A percentile compares a stretch with the other conserved stretches of the same genome.
Evolutionary conservation across 2,113 vertebrate species (phyloP).

Genomic region (Hemicordylus capensis): DNA sequence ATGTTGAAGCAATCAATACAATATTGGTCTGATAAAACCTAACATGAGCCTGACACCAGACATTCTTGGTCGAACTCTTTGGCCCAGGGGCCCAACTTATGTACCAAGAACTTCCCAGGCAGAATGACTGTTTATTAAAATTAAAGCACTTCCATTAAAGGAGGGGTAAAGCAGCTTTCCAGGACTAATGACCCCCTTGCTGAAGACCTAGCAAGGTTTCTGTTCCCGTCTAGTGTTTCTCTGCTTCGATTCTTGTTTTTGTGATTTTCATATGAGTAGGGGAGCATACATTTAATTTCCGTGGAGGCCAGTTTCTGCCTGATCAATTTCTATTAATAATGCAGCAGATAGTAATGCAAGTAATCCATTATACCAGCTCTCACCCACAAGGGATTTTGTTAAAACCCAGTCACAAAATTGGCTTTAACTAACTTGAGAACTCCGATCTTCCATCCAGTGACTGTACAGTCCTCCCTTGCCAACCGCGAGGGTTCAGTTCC

Average conservation of each 20-base stretch:
- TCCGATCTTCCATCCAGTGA: not conserved
- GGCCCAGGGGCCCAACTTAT: not conserved
- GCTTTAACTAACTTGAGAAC: not conserved
- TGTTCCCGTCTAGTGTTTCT: conserved; percentile 47
- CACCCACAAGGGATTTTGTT: not conserved
- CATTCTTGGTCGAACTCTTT: not conserved
- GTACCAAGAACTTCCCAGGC: conserved; percentile 4
- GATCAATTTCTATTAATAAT: conserved; percentile 49
- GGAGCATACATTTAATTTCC: conserved; percentile 27
- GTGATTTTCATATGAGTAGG: conserved; percentile 51
- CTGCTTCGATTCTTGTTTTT: conserved; percentile 34
- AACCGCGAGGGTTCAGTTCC: no score
- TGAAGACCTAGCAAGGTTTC: not conserved
- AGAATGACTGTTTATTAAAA: not conserved
- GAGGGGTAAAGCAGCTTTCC: not conserved
- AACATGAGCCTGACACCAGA: not conserved
- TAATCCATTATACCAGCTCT: not conserved
- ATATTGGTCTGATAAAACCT: not conserved
- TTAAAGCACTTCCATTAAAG: not conserved
- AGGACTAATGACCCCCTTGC: conserved; percentile 12
- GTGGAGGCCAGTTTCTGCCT: not conserved
- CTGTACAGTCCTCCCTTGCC: no score
- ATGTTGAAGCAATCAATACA: not conserved
- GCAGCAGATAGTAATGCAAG: conserved; percentile 15
- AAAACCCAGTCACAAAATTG: not conserved